Conservation (phyloP, 2,888 invertebrate species). For the Metalampra italica region DNA sequence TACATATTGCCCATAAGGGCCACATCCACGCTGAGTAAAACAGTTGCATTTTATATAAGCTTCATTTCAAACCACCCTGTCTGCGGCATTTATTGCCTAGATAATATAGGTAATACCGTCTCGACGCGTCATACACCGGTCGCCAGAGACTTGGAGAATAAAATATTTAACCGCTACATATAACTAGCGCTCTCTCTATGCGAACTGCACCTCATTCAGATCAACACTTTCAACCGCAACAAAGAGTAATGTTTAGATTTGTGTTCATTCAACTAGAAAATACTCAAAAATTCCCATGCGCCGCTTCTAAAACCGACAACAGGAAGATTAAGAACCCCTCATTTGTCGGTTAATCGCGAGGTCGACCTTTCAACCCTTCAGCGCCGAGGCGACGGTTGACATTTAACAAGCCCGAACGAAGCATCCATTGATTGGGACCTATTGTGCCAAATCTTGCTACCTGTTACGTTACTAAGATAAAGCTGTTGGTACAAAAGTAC, state of each 20-base stretch:
- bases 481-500: slow-evolving; percentile 11
- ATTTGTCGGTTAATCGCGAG: slow-evolving; percentile 49
- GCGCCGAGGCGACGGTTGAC: slow-evolving; percentile 38
- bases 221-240: slow-evolving; percentile 46
- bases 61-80: too few relatives aligned
- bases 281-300: slow-evolving; percentile 60
- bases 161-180: too few relatives aligned
- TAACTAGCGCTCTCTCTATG: too few relatives aligned
- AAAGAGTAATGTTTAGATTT: slow-evolving; percentile 57
- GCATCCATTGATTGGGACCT: slow-evolving; percentile 16
- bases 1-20: too few relatives aligned
- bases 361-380: slow-evolving; percentile 46
- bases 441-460: slow-evolving; percentile 39
- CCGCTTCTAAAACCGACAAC: slow-evolving; percentile 31
- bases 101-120: too few relatives aligned
- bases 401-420: slow-evolving; percentile 35
- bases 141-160: too few relatives aligned
- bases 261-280: slow-evolving; percentile 58
- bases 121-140: too few relatives aligned
- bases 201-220: too few relatives aligned
- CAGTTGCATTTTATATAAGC: too few relatives aligned
- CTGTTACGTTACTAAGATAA: slow-evolving; percentile 23
- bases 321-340: slow-evolving; percentile 35
- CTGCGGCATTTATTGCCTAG: too few relatives aligned
- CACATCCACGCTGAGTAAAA: too few relatives aligned